Evolutionary conservation across 2,797 vertebrate species (phyloP), one percentile per base, ranked within the genome.

Genomic region (Parotocinclus haroldoi): DNA sequence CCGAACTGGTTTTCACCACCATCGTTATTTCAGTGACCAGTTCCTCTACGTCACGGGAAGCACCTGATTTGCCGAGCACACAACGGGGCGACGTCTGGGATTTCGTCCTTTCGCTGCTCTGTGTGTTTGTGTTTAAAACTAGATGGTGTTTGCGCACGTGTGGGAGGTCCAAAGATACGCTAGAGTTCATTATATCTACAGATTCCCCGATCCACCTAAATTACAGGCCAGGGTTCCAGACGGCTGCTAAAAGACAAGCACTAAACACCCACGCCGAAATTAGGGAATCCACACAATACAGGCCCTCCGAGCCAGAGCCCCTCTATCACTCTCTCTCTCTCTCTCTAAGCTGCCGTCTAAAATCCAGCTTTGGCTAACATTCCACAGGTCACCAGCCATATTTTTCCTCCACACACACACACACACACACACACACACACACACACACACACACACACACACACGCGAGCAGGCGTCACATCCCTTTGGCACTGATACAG

Each of bases 391-490:
- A 76, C 60, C 12, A 58, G 64, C 59, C 76, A 76, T 68, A 66
- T 78, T 78, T 76, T 80, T 67, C 71, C 69, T 73, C 54, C 68
- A 50, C 37, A 66, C 46, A 46, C 37, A 67, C 16, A 44, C 19
- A 14, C 39, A 18, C n/a, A 59, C 51, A 54, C 44, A 59, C 55
- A 48, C 45, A 39, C 46, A 71, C 14, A 50, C 50, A 51, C 54
- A 38, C 9, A 63, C 45, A 36, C 17, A 63, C 42, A 38, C 45
- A 40, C 52, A 45, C 57, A 61, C 68, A 52, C 49, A 44, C 55
- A 63, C 52, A 65, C 71, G 67, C 49, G 53, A 72, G 72, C 68
- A 63, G 63, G 65, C 73, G 73, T 71, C 56, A 71, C 71, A 73
- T 70, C 64, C 66, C 56, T 55, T 16, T 63, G 55, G 69, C 18